These are phyloP conservation scores for Eciton burchellii DNA, from an alignment of 1,140 invertebrate genomes.

Conservation along the genomic window DNA sequence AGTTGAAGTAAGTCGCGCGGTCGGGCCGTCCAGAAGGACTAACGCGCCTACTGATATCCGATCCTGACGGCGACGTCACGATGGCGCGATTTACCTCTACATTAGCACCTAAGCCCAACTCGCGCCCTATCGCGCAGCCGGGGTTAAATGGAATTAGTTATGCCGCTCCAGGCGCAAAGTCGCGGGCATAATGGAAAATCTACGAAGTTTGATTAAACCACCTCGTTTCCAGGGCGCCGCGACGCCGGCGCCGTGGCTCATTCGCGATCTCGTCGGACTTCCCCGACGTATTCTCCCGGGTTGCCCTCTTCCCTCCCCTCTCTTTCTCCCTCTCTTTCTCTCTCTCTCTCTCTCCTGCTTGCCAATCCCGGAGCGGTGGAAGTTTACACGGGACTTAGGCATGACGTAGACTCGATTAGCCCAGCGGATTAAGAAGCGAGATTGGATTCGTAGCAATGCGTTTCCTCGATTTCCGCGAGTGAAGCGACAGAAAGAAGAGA, in stretches of 20 bases:
- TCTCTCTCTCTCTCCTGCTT: slow-evolving; percentile 25
- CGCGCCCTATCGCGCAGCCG: slow-evolving; percentile 3
- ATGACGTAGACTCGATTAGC: slow-evolving; percentile 77
- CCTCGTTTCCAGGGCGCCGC: slow-evolving; percentile 50
- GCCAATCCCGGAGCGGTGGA: slow-evolving; percentile 66
- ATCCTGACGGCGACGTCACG: slow-evolving; percentile 52
- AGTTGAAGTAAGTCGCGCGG: background rate
- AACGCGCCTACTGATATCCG: slow-evolving; percentile 56
- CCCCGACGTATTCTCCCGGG: slow-evolving; percentile 18
- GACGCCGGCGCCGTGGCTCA: background rate
- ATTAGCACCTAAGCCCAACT: slow-evolving; percentile 66
- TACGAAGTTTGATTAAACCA: slow-evolving; percentile 80
- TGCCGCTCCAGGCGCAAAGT: slow-evolving; percentile 74
- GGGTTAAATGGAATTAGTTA: slow-evolving; percentile 78
- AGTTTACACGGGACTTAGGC: slow-evolving; percentile 71
- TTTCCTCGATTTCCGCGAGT: slow-evolving; percentile 46
- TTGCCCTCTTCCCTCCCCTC: background rate
- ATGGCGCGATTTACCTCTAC: slow-evolving; percentile 69
- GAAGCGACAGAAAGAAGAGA: background rate
- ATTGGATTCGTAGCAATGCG: slow-evolving; percentile 72
- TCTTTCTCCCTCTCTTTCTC: background rate
- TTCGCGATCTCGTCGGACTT: slow-evolving; percentile 51
- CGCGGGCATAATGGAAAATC: slow-evolving; percentile 81
- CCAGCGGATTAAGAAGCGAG: slow-evolving; percentile 77
- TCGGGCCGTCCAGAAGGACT: slow-evolving; percentile 14